A percentile compares a stretch with the other conserved stretches of the same genome.
Evolutionary conservation across 1,140 invertebrate genomes (phyloP).

Genomic region (Yoshiicerus persimilis): DNA sequence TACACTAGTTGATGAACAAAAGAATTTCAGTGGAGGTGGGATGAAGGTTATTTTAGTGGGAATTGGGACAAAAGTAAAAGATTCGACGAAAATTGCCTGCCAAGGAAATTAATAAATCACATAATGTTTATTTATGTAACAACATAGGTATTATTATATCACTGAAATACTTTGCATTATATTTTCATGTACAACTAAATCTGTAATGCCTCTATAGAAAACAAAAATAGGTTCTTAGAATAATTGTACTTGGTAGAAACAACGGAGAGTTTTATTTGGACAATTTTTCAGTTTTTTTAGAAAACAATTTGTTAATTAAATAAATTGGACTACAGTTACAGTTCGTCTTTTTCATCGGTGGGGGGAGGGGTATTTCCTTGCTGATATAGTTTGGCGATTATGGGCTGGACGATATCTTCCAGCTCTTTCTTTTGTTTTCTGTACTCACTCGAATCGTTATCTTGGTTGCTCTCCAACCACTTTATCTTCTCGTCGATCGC

Average conservation of each 20-base stretch:
- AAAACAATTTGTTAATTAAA: background rate
- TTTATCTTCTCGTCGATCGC: slow-evolving; percentile 96
- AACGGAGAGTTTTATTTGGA: background rate
- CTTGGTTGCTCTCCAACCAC: slow-evolving; percentile 95
- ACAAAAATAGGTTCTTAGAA: no score
- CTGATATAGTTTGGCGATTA: slow-evolving; percentile 96
- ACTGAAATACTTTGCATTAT: no score
- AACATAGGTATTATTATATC: no score
- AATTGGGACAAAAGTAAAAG: no score
- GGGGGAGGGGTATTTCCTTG: slow-evolving; percentile 68
- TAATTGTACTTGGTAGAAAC: background rate
- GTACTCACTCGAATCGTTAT: slow-evolving; percentile 90
- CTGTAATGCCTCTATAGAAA: no score
- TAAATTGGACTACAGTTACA: slow-evolving; percentile 59
- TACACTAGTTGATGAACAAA: no score
- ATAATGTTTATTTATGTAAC: no score
- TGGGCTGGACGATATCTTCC: slow-evolving; percentile 93
- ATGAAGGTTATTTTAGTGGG: no score
- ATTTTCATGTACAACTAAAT: no score
- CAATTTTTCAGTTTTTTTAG: background rate
- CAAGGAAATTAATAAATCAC: no score
- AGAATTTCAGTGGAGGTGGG: no score
- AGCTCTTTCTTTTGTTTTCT: slow-evolving; percentile 97
- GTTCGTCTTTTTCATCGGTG: slow-evolving; percentile 64
- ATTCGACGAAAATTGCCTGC: no score